phyloP scores from a whole-genome alignment of 2,797 vertebrate species.

The Enteromius anoplus region DNA sequence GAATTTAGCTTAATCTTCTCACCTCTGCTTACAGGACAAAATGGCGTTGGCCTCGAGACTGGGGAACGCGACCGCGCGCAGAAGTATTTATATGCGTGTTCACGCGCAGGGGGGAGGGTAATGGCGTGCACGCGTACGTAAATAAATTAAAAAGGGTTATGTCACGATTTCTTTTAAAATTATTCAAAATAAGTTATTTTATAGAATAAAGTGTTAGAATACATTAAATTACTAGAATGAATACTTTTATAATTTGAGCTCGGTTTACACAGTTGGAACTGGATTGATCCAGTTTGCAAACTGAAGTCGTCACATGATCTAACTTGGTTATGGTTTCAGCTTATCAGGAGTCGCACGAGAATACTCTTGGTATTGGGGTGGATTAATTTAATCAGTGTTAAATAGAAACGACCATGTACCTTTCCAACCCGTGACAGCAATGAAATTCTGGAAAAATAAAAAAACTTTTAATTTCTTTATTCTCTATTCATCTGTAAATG shows the following conservation, averaged over 20 bases:
- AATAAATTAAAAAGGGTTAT: neutral
- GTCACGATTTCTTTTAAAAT: neutral
- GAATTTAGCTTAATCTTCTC: neutral
- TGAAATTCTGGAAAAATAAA: neutral
- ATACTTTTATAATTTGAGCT: neutral
- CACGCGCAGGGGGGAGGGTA: slow-evolving; percentile 32
- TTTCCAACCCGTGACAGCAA: neutral
- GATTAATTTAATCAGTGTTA: neutral
- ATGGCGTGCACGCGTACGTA: neutral
- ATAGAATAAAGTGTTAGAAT: neutral
- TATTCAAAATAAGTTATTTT: neutral
- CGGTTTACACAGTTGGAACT: neutral
- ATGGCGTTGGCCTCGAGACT: slow-evolving; percentile 33
- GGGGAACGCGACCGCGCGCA: neutral
- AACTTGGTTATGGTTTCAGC: neutral
- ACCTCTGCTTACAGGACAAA: slow-evolving; percentile 18
- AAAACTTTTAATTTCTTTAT: slow-evolving; percentile 32
- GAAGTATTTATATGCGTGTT: slow-evolving; percentile 30
- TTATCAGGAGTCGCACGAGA: neutral
- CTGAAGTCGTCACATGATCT: slow-evolving; percentile 12
- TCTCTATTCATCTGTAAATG: slow-evolving; percentile 50
- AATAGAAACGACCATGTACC: neutral
- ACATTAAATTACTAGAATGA: neutral
- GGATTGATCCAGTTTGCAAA: neutral
- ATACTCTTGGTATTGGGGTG: neutral